A percentile compares a stretch with the other conserved stretches of the same genome.
Evolutionary conservation across 2,797 vertebrate genomes (phyloP).

Genomic region (Takifugu ocellatus): DNA sequence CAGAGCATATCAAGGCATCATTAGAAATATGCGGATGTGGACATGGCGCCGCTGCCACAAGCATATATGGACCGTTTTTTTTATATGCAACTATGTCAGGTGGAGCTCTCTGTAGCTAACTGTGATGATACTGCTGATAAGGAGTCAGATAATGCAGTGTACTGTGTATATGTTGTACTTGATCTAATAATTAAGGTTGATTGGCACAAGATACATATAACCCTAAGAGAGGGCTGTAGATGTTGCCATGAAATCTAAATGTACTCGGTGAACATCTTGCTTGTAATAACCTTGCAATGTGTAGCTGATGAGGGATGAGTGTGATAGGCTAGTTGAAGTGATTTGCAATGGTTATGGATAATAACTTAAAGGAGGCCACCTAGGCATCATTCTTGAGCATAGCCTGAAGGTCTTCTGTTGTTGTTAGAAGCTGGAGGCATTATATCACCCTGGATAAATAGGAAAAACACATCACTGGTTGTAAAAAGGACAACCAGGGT

Average conservation of each 20-base stretch:
- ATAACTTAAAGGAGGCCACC: too few species aligned
- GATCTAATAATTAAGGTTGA: background rate
- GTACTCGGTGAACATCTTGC: too few species aligned
- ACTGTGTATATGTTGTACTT: constrained; percentile 26
- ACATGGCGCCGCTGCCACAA: background rate
- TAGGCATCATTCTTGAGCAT: background rate
- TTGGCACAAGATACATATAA: too few species aligned
- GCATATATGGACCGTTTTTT: constrained; percentile 30
- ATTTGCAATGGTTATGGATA: too few species aligned
- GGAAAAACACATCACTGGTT: constrained; percentile 4
- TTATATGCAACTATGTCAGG: constrained; percentile 18
- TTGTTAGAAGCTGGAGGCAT: too few species aligned
- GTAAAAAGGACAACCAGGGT: constrained; percentile 14
- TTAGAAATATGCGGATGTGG: constrained; percentile 9
- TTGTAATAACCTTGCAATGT: too few species aligned
- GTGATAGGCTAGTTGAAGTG: too few species aligned
- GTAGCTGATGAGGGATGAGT: too few species aligned
- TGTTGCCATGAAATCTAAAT: too few species aligned
- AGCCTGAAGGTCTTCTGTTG: background rate
- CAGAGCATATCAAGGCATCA: constrained; percentile 9
- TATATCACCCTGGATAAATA: background rate
- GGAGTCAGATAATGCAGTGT: constrained; percentile 13
- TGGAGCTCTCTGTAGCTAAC: constrained; percentile 8
- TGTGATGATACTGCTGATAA: constrained; percentile 14
- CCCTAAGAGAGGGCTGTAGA: too few species aligned